Base-by-base conservation (phyloP, 2,888 invertebrate species). In the Pelosia muscerda region DNA sequence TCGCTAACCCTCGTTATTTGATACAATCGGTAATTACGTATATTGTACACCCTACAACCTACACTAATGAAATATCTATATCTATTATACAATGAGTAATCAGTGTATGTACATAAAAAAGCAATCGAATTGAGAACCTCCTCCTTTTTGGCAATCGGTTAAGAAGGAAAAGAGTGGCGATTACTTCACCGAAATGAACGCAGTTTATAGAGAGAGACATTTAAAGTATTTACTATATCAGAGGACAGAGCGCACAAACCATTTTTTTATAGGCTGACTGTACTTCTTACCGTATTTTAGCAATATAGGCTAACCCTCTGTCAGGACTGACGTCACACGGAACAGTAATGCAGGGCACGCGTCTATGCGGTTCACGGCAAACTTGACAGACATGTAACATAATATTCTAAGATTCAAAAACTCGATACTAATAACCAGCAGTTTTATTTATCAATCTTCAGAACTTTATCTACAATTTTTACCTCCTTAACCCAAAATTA, bases 251-350 rank as follows among this genome's bases (percentile, higher is more conserved):
- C 42, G 60, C 62, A 59, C 34, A 34, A 53, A 58, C 65, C 68
- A 71, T 69, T 67, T 28, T 62, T 68, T 68, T 63, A 57, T 28
- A 65, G 58, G 67, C 61, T 68, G 65, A 57, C 57, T 66, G 58
- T n/a, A 19, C 28, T 13, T 23, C n/a, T n/a, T n/a, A n/a, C n/a
- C n/a, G n/a, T 82, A 82, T 83, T 76, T 81, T 66, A 70, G 78
- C 79, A 82, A 88, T 84, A 88, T 87, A 88, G 88, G 88, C 79
- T 88, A 84, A 66, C 74, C 72, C 75, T 73, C 72, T 49, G 63
- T 70, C 70, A 42, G 34, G 70, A 38, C 61, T 84, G 85, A 84
- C 84, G 85, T 84, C 82, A 83, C 78, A 69, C 11, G 73, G 76
- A 81, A 79, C 78, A 83, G 84, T 82, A 71, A 34, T 23, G 64